phyloP scores from a whole-genome alignment of 1,140 invertebrate species.

The Pseudomyrmex dendroicus region DNA sequence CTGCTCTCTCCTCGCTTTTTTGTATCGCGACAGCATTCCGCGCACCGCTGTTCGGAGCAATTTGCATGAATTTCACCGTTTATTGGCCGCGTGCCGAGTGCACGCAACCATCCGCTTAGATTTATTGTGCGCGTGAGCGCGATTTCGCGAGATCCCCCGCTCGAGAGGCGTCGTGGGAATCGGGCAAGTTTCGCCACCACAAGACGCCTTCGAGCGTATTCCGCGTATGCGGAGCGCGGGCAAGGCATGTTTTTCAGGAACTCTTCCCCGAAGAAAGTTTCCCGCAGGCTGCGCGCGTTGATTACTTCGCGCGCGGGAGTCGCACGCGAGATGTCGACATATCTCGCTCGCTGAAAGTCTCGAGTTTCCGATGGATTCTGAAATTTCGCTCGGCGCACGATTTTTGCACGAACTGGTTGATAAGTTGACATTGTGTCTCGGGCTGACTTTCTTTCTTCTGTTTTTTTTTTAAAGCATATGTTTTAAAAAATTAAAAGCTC shows the following conservation, averaged over 20 bases:
- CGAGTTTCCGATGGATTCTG: conserved; percentile 1
- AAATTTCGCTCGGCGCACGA: not conserved
- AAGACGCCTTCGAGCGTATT: conserved; percentile 39
- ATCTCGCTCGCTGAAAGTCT: conserved; percentile 5
- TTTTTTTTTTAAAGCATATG: not conserved
- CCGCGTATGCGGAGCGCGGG: conserved; percentile 12
- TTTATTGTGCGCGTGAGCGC: conserved; percentile 59
- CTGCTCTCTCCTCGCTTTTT: not conserved
- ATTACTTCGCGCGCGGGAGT: conserved; percentile 42
- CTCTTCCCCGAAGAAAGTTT: conserved; percentile 33
- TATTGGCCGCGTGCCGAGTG: conserved; percentile 66
- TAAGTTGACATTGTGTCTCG: not conserved
- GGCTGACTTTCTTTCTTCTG: too few relatives aligned
- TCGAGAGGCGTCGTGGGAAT: conserved; percentile 18
- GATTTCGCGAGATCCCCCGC: conserved; percentile 3
- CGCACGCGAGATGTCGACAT: not conserved
- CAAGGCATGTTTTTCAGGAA: conserved; percentile 29
- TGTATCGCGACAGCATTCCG: conserved; percentile 11
- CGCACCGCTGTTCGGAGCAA: not conserved
- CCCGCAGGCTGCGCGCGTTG: conserved; percentile 37
- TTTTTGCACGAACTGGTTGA: not conserved
- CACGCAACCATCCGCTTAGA: conserved; percentile 62
- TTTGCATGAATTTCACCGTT: conserved; percentile 66
- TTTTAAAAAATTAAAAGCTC: not conserved
- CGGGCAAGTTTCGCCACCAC: not conserved